Evolutionary conservation across 2,113 vertebrate species (phyloP), one percentile per base, ranked within the genome.

Genomic region (Apodemus speciosus): DNA sequence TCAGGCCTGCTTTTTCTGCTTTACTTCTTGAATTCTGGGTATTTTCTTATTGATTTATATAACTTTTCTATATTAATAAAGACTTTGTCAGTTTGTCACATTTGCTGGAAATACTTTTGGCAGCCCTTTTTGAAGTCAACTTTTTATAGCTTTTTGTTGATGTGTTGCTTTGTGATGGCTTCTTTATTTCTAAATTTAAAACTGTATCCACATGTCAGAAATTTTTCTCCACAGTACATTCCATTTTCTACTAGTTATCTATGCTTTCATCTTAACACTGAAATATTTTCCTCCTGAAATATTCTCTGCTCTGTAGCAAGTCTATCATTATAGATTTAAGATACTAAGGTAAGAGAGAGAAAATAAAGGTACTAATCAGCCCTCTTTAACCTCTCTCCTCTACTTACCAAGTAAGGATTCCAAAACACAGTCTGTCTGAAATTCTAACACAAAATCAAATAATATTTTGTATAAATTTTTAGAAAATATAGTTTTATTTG

Each of bases 121-220:
- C 91, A 96, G 94, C 23, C 69, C 88, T 94, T 92, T 96, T 95
- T 58, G 56, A 95, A 95, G 84, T 49, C 92, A 81, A 85, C 64
- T 96, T 95, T 96, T 95, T 93, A 93, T 94, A 96, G 80, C 80
- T 91, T 93, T 96, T 89, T 96, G 95, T 96, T 97, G 94, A 86
- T 96, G 79, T 77, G 84, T 92, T 95, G 75, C 88, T 95, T 95
- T 95, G 80, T 93, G 76, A 89, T 89, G 87, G 53, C 95, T 93
- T 94, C 85, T 97, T 96, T 96, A 93, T 94, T 95, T 95, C 94
- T 96, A 96, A 93, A 95, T 96, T 95, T 96, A 95, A 94, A 95
- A 92, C 88, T 90, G 53, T 90, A 96, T 40, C 75, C 92, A 91
- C 93, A 85, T 92, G 96, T 96, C 85, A 96, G 84, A 90, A 92